These are phyloP conservation scores for Todiramphus chloris DNA, from an alignment of 2,113 vertebrate genomes.

Conservation along the genomic window DNA sequence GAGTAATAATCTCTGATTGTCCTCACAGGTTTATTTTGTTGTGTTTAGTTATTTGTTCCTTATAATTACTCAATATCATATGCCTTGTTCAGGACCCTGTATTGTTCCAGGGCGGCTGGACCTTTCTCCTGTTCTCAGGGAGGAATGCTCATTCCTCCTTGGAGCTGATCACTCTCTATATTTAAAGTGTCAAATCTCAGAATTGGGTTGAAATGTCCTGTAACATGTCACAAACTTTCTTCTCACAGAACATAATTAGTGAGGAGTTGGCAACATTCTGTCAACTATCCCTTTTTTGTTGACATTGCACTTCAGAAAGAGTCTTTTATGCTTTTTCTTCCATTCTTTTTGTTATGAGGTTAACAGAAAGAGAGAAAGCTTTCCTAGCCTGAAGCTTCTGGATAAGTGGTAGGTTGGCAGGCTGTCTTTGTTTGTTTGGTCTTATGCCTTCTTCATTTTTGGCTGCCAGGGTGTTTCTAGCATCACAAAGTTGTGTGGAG, in stretches of 20 bases:
- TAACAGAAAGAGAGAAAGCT: constrained; percentile 17
- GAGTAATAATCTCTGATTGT: background rate
- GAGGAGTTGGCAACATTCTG: background rate
- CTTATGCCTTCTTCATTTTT: constrained; percentile 1
- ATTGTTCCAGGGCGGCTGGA: accelerated
- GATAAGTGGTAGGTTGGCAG: constrained; percentile 10
- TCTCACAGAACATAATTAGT: accelerated
- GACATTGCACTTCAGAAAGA: background rate
- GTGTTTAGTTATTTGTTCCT: background rate
- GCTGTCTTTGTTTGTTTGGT: constrained; percentile 15
- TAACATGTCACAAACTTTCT: background rate
- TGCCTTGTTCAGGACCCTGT: background rate
- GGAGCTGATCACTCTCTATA: background rate
- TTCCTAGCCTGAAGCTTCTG: constrained; percentile 51
- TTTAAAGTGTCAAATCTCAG: background rate
- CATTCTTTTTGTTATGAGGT: background rate
- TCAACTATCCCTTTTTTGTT: background rate
- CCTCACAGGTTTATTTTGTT: background rate
- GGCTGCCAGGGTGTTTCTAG: background rate
- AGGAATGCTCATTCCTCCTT: background rate
- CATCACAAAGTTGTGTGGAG: background rate
- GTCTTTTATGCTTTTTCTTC: background rate
- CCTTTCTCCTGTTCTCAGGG: background rate
- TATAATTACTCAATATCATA: background rate
- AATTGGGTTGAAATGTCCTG: background rate